These are phyloP conservation scores for Sycophila texana DNA, from an alignment of 2,888 invertebrate genomes.

Conservation along the genomic window DNA sequence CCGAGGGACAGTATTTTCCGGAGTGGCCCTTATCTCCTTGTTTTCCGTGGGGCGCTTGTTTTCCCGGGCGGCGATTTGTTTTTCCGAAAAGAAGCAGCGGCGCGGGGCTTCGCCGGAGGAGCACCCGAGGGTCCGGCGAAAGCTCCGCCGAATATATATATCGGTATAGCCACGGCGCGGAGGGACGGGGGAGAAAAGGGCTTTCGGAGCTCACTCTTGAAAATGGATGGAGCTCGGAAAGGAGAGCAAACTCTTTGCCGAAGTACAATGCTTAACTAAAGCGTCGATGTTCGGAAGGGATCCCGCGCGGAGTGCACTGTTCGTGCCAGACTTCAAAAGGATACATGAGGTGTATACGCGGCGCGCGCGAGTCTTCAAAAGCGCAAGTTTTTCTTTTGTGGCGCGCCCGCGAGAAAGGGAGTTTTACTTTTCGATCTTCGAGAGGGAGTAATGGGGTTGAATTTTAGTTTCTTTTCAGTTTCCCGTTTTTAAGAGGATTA, in stretches of 20 bases:
- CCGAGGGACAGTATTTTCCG: no score
- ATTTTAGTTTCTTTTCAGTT: not conserved
- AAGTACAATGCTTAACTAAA: constrained; percentile 42
- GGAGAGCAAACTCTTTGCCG: constrained; percentile 28
- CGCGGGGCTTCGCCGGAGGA: no score
- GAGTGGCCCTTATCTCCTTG: no score
- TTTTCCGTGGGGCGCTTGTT: no score
- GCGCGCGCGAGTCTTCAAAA: not conserved
- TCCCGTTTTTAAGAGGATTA: no score
- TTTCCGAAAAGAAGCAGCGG: no score
- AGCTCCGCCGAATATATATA: no score
- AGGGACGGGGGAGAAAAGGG: not conserved
- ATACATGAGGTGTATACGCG: not conserved
- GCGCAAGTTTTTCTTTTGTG: not conserved
- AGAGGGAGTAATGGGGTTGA: not conserved
- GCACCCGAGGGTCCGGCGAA: no score
- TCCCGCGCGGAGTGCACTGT: not conserved
- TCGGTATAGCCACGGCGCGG: no score
- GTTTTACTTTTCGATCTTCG: constrained; percentile 9
- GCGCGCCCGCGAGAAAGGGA: not conserved
- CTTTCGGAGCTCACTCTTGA: no score
- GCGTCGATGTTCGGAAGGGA: constrained; percentile 6
- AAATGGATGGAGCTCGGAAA: constrained; percentile 14
- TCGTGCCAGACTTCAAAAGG: constrained; percentile 1
- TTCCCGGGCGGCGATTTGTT: no score